A percentile compares a stretch with the other conserved stretches of the same genome.
Evolutionary conservation across 2,797 vertebrate genomes (phyloP).

Genomic region (Mormyrus proboscirostris): DNA sequence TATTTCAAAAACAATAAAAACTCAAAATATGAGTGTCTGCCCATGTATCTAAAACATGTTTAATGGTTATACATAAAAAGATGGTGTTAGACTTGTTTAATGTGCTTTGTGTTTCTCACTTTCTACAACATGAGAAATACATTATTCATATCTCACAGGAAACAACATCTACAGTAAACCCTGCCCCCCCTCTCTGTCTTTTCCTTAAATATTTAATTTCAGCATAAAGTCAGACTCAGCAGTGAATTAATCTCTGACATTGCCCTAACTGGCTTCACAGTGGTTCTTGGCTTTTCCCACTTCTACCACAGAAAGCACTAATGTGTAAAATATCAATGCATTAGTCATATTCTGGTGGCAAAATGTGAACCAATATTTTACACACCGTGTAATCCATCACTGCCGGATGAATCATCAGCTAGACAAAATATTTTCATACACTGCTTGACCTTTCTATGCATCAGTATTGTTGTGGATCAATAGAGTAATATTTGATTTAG

Average conservation of each 20-base stretch:
- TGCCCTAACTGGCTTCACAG: neutral
- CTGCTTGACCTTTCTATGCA: neutral
- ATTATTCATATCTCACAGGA: constrained; percentile 68
- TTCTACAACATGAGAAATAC: constrained; percentile 58
- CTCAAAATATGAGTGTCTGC: neutral
- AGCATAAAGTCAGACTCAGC: constrained; percentile 26
- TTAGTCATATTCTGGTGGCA: constrained; percentile 8
- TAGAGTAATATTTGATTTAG: neutral
- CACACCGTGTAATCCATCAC: neutral
- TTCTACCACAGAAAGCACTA: neutral
- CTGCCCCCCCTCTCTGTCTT: constrained; percentile 37
- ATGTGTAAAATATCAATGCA: neutral
- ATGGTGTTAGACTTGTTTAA: constrained; percentile 46
- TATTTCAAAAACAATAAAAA: neutral
- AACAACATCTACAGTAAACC: constrained; percentile 62
- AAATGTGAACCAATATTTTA: neutral
- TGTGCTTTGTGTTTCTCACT: constrained; percentile 63
- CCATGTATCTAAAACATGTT: neutral
- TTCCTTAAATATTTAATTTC: constrained; percentile 49
- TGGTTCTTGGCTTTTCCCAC: neutral
- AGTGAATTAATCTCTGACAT: constrained; percentile 15
- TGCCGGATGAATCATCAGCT: neutral
- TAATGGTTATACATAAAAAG: neutral
- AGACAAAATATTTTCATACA: constrained; percentile 1
- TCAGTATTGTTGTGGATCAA: neutral